Conservation (phyloP, 92 coral and sea anemone genomes). For the Epizoanthus illoricatus region DNA sequence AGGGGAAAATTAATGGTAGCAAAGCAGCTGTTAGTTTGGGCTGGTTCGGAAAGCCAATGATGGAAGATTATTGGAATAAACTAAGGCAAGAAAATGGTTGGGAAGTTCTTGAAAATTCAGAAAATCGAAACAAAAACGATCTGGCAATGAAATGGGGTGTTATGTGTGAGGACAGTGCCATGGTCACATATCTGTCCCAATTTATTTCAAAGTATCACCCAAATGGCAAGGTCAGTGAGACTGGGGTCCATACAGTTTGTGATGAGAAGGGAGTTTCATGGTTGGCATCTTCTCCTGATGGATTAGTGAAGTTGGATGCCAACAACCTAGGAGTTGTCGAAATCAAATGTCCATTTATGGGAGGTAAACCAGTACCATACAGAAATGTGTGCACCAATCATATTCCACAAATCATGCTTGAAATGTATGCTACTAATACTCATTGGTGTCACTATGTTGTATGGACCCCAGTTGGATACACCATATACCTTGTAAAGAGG, state of each 20-base stretch:
- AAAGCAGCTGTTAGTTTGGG: slow-evolving; percentile 13
- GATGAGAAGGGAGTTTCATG: slow-evolving; percentile 11
- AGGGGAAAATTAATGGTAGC: slow-evolving; percentile 37
- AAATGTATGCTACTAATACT: slow-evolving; percentile 45
- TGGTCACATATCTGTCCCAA: slow-evolving; percentile 17
- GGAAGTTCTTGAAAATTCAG: neutral
- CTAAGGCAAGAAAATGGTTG: neutral
- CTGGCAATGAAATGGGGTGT: slow-evolving; percentile 37
- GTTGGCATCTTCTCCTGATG: slow-evolving; percentile 45
- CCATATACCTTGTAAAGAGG: slow-evolving; percentile 45
- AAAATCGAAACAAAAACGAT: neutral
- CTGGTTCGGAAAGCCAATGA: slow-evolving; percentile 3
- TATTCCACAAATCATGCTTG: slow-evolving; percentile 55
- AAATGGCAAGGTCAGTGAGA: slow-evolving; percentile 12
- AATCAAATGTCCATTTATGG: slow-evolving; percentile 43
- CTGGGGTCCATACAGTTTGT: slow-evolving; percentile 17
- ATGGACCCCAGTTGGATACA: slow-evolving; percentile 61
- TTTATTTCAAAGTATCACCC: slow-evolving; percentile 11
- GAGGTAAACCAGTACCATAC: slow-evolving; percentile 46
- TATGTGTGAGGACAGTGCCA: slow-evolving; percentile 23
- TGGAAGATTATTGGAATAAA: slow-evolving; percentile 13
- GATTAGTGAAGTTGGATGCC: neutral
- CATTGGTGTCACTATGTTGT: slow-evolving; percentile 52
- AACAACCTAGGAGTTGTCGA: slow-evolving; percentile 7
- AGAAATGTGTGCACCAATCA: slow-evolving; percentile 51